Base-by-base conservation (phyloP, 1,140 invertebrate genomes). In the Achatina immaculata region DNA sequence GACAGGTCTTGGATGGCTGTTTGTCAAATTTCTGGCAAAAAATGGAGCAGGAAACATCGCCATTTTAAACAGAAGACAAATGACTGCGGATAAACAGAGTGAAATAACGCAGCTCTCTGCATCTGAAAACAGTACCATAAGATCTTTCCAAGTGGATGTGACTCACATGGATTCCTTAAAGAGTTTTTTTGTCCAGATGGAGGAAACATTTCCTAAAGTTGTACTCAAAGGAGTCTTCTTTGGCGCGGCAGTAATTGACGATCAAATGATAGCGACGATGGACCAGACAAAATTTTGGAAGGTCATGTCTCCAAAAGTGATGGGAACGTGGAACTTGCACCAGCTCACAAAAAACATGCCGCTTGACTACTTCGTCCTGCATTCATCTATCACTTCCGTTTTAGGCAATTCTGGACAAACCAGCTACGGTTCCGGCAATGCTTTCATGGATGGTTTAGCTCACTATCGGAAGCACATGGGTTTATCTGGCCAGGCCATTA, bases 241-340 rank as follows among this genome's bases (percentile, higher is more conserved):
- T 65, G 88, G 86, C 0, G 88, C 84, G 28, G 86, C 83, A 24
- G 83, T 87, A 51, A 62, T 88, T 16, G 78, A 83, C n/a, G 86
- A 88, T 73, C 58, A 66, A 40, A 31, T 87, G 6, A 62, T 85
- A n/a, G 42, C 78, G 0, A 76, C 80, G 11, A 83, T 87, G 86
- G 82, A 82, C 38, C 38, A 48, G 4, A 84, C 84, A 28, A 80
- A 79, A 42, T 79, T 89, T 42, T 36, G 36, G 36, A 83, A 79
- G 38, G 84, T 83, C 14, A n/a, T 85, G 21, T 42, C 77, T 21
- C 86, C 88, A 16, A 89, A 89, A 65, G 82, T 89, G 36, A 72
- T 84, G 16, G 88, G 86, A 24, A 82, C 84, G 1, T 89, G 85
- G 85, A 89, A 89, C 80, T 78, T 88, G 14, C 88, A 88, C 62